These are phyloP conservation scores for Otocyon megalotis DNA, from an alignment of 2,113 vertebrate species.

Conservation along the genomic window DNA sequence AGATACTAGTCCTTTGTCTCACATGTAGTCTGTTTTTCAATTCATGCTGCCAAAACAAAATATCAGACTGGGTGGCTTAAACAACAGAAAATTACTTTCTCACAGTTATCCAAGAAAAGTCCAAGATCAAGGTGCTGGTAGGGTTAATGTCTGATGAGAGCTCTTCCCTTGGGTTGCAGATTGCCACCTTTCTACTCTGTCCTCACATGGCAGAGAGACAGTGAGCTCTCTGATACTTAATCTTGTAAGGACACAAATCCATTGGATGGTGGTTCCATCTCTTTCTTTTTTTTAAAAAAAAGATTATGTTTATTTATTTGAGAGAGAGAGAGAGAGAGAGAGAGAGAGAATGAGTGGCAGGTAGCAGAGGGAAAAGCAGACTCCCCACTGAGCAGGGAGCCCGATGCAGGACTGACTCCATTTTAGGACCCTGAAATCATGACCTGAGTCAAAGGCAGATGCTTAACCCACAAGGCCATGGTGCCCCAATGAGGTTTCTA, in stretches of 20 bases:
- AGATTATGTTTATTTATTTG: no score
- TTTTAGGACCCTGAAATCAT: no score
- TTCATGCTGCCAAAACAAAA: neutral
- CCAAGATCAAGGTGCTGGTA: neutral
- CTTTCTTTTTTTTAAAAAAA: no score
- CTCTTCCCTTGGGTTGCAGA: neutral
- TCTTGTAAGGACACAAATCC: neutral
- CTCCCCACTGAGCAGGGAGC: no score
- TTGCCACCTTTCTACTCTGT: neutral
- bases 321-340: no score
- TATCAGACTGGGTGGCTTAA: neutral
- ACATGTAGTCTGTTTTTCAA: neutral
- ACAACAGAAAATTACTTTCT: neutral
- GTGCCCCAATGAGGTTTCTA: neutral
- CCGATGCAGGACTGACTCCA: no score
- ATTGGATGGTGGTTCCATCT: neutral
- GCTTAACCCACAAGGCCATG: no score
- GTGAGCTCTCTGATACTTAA: neutral
- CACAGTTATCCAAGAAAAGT: neutral
- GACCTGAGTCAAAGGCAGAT: no score
- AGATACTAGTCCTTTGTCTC: neutral
- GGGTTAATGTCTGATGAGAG: neutral
- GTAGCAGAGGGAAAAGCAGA: no score
- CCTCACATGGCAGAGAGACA: neutral
- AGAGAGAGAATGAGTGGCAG: no score